Percentiles rank a stretch among this genome's conserved stretches.
Evolutionary conservation across 2,113 vertebrate species (phyloP).

Genomic region (Melanerpes aurifrons): DNA sequence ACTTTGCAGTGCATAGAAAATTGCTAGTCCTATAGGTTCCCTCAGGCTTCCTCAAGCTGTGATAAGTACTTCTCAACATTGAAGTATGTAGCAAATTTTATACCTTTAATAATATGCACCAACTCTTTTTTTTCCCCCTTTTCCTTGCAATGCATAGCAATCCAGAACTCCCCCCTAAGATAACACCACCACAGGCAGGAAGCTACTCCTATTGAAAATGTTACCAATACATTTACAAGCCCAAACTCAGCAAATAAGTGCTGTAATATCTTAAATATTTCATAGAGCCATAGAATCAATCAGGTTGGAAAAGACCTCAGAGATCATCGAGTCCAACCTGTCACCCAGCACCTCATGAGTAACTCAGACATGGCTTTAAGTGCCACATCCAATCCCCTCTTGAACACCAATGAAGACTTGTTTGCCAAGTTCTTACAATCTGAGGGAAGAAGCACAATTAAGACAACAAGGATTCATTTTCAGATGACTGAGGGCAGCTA

Average conservation of each 20-base stretch:
- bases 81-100: slow-evolving; percentile 25
- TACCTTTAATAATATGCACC: slow-evolving; percentile 22
- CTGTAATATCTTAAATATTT: background rate
- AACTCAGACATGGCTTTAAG: too few species aligned
- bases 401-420: background rate
- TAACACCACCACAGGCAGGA: background rate
- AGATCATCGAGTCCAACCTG: too few species aligned
- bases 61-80: slow-evolving; percentile 47
- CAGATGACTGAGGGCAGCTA: background rate
- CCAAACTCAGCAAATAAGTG: background rate
- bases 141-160: background rate
- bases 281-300: too few species aligned
- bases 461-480: background rate
- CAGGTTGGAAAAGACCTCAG: too few species aligned
- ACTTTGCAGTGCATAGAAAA: slow-evolving; percentile 38
- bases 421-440: background rate
- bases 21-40: slow-evolving; percentile 41
- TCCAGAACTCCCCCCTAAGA: background rate
- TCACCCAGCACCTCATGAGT: too few species aligned
- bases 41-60: slow-evolving; percentile 55
- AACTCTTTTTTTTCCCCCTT: background rate
- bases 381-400: too few species aligned
- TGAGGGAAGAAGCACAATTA: background rate
- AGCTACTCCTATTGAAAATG: background rate
- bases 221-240: background rate